A percentile compares a stretch with the other conserved stretches of the same genome.
Evolutionary conservation across 1,140 invertebrate genomes (phyloP).

Genomic region (Drosophila sproati): DNA sequence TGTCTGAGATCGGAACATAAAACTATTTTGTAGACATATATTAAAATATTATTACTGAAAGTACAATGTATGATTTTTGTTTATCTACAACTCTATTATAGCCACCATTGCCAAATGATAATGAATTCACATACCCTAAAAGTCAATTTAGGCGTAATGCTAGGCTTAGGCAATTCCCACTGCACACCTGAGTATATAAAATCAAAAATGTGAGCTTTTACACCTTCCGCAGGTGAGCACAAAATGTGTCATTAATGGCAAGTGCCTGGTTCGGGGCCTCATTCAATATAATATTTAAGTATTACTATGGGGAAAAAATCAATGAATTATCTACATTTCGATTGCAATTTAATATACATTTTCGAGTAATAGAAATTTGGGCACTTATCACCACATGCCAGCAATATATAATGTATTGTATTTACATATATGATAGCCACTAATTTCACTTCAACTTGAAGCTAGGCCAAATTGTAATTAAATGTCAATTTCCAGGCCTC

Average conservation of each 20-base stretch:
- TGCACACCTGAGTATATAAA: not conserved
- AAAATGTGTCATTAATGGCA: conserved; percentile 23
- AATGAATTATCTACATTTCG: conserved; percentile 40
- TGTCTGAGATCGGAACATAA: too few species aligned
- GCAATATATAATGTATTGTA: conserved; percentile 17
- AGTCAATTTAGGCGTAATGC: conserved; percentile 10
- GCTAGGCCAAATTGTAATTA: conserved; percentile 48
- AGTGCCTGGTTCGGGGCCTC: not conserved
- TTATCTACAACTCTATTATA: too few species aligned
- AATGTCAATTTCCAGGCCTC: conserved; percentile 71
- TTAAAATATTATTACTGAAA: too few species aligned
- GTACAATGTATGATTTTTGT: too few species aligned
- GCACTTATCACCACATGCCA: conserved; percentile 36
- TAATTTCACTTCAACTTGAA: conserved; percentile 48
- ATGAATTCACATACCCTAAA: not conserved
- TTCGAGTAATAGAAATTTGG: conserved; percentile 61
- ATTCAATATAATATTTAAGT: conserved; percentile 28
- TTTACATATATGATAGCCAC: conserved; percentile 37
- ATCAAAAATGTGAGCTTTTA: conserved; percentile 3
- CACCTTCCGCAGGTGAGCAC: not conserved
- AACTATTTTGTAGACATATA: too few species aligned
- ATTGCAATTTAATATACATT: conserved; percentile 77
- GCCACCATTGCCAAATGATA: too few species aligned
- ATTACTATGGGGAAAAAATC: conserved; percentile 18
- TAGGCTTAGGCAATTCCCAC: not conserved